Base-by-base conservation (phyloP, 2,888 invertebrate species). In the Prostheceraeus crozeri region DNA sequence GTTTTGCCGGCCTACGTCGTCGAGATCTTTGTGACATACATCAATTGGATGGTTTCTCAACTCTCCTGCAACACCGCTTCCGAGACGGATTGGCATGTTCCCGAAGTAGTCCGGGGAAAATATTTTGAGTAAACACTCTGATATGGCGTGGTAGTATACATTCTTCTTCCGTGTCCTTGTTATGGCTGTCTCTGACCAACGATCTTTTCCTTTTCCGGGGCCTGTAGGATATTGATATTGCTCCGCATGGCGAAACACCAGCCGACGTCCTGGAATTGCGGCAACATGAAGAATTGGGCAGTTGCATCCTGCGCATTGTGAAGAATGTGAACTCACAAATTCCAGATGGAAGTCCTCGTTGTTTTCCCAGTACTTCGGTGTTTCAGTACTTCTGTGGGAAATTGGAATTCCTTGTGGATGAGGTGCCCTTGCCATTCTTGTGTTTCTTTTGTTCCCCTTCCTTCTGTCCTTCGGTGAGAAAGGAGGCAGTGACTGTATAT, bases 361-460 rank as follows among this genome's bases (percentile, higher is more conserved):
- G 27, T 48, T 48, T 48, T 23, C 48, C 48, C 48, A 48, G 48
- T 8, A 21, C 28, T 23, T 40, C 40, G n/a, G n/a, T n/a, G n/a
- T n/a, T n/a, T n/a, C n/a, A n/a, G n/a, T n/a, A n/a, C n/a, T n/a
- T n/a, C n/a, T n/a, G n/a, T n/a, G n/a, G n/a, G n/a, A n/a, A n/a
- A n/a, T n/a, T n/a, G n/a, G n/a, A n/a, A n/a, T n/a, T n/a, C n/a
- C n/a, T n/a, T n/a, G n/a, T n/a, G n/a, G n/a, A n/a, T n/a, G n/a
- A n/a, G n/a, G n/a, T n/a, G n/a, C n/a, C n/a, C n/a, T n/a, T n/a
- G n/a, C n/a, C n/a, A n/a, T n/a, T n/a, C n/a, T n/a, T n/a, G n/a
- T n/a, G n/a, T n/a, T n/a, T n/a, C n/a, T n/a, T n/a, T n/a, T n/a
- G n/a, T n/a, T n/a, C n/a, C n/a, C n/a, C n/a, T n/a, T n/a, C n/a